Percentiles rank a stretch among this genome's conserved stretches.
phyloP scores from a whole-genome alignment of 2,797 vertebrate species.

The Gambusia yucatana region DNA sequence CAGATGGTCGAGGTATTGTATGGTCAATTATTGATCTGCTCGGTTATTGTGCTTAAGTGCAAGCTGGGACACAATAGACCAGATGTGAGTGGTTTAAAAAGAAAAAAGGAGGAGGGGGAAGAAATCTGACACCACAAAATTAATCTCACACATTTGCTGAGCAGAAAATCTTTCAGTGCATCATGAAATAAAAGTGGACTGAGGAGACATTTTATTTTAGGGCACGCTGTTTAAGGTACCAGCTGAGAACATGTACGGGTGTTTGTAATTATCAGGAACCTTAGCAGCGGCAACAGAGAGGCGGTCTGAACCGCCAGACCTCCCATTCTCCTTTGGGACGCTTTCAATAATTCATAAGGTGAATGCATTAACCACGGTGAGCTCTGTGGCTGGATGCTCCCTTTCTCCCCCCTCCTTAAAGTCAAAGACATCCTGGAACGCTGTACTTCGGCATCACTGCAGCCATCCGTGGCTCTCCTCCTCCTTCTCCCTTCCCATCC shows the following conservation, averaged over 20 bases:
- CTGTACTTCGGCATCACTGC: conserved; percentile 72
- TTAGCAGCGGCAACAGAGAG: conserved; percentile 15
- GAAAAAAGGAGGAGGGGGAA: not conserved
- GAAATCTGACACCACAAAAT: conserved; percentile 62
- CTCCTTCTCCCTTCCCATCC: conserved; percentile 43
- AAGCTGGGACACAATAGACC: conserved; percentile 47
- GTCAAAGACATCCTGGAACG: conserved; percentile 58
- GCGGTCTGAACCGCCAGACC: conserved; percentile 43
- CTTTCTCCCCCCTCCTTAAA: conserved; percentile 12
- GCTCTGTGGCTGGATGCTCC: conserved; percentile 49
- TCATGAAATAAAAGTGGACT: conserved; percentile 19
- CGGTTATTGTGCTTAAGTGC: conserved; percentile 56
- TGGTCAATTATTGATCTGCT: conserved; percentile 64
- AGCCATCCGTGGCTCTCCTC: conserved; percentile 50
- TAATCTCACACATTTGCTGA: conserved; percentile 45
- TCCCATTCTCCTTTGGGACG: conserved; percentile 55
- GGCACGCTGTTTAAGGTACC: not conserved
- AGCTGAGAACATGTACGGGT: conserved; percentile 11
- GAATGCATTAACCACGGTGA: conserved; percentile 62
- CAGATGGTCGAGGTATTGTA: conserved; percentile 56
- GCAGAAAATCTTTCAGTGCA: conserved; percentile 36
- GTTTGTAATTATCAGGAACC: conserved; percentile 28
- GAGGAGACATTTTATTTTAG: conserved; percentile 11
- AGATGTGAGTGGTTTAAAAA: conserved; percentile 34
- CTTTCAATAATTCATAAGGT: conserved; percentile 75